Evolutionary conservation across 23 tunicate species (phyloP), one percentile per base, ranked within the genome.

Genomic region (Ciona savignyi): DNA sequence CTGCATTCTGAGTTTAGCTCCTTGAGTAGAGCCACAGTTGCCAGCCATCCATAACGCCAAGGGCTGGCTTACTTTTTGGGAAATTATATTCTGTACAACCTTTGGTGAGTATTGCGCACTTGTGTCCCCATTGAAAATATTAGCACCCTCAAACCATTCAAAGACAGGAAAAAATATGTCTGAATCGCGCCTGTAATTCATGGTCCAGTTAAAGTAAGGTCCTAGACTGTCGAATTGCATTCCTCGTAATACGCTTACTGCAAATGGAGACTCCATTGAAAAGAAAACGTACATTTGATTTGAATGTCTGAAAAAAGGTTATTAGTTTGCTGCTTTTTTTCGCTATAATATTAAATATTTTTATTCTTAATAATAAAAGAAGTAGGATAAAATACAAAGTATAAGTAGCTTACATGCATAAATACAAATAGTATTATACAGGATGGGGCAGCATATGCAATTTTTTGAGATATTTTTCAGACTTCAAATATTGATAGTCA

Each of bases 181-280:
- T 4, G 67, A 11, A 22, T 63, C 67, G 15, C 67, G 67, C 6
- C 67, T 23, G 24, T 63, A 63, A 63, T 23, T n/a, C 67, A 63
- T 63, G 28, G 67, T 63, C 67, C 67, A 63, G 24, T 63, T 63
- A 25, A 63, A 63, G 28, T 63, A 63, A n/a, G 67, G 28, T n/a
- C 28, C 67, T 25, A 63, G 4, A 25, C 67, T 63, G 22, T 63
- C 22, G 22, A 63, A 63, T 4, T 25, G 26, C 67, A 63, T 63
- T n/a, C 67, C 67, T n/a, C 67, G 67, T 22, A 63, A 25, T 9
- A 63, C 67, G 28, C 28, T 63, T n/a, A 63, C 28, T n/a, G 67
- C 67, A 63, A 9, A 63, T 22, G 67, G 67, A 9, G 28, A n/a
- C 28, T 63, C 67, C 67, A 63, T 63, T 63, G 67, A 63, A 63